phyloP scores from a whole-genome alignment of 2,888 invertebrate genomes.

The Drosophila ezoana region DNA sequence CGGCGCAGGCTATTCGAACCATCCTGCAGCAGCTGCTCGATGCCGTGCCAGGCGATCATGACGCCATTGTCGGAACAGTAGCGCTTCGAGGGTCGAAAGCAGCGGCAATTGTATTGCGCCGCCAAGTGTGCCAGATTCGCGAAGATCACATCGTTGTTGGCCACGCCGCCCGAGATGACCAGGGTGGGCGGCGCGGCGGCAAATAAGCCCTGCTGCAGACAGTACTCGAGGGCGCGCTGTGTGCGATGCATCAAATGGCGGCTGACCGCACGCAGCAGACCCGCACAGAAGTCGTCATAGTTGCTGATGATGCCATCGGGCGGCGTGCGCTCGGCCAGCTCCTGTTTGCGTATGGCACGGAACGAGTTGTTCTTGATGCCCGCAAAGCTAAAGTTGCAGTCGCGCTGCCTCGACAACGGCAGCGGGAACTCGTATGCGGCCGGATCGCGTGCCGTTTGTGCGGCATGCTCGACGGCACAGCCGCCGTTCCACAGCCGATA shows the following conservation, averaged over 20 bases:
- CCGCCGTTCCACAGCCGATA: constrained; percentile 91
- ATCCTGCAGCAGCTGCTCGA: constrained; percentile 88
- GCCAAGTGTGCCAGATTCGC: constrained; percentile 89
- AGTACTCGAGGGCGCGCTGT: constrained; percentile 93
- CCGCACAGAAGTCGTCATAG: constrained; percentile 93
- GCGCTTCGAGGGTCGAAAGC: constrained; percentile 91
- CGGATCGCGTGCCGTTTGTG: constrained; percentile 88
- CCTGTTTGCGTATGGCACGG: constrained; percentile 87
- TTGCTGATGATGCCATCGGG: constrained; percentile 91
- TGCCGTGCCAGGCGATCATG: constrained; percentile 99
- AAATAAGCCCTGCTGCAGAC: constrained; percentile 87
- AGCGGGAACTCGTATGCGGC: constrained; percentile 88
- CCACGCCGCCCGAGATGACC: constrained; percentile 97
- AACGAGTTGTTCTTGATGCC: constrained; percentile 90
- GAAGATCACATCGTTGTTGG: constrained; percentile 94
- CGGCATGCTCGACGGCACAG: constrained; percentile 93
- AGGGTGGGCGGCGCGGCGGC: constrained; percentile 87
- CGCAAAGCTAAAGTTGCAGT: constrained; percentile 97
- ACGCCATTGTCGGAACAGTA: constrained; percentile 99
- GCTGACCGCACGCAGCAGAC: constrained; percentile 90
- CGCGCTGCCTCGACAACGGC: constrained; percentile 88
- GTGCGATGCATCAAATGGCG: constrained; percentile 93
- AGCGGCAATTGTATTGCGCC: constrained; percentile 87
- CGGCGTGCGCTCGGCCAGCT: constrained; percentile 86
- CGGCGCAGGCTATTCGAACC: constrained; percentile 45